phyloP scores from a whole-genome alignment of 2,113 vertebrate genomes.

The Gymnobelideus leadbeateri region DNA sequence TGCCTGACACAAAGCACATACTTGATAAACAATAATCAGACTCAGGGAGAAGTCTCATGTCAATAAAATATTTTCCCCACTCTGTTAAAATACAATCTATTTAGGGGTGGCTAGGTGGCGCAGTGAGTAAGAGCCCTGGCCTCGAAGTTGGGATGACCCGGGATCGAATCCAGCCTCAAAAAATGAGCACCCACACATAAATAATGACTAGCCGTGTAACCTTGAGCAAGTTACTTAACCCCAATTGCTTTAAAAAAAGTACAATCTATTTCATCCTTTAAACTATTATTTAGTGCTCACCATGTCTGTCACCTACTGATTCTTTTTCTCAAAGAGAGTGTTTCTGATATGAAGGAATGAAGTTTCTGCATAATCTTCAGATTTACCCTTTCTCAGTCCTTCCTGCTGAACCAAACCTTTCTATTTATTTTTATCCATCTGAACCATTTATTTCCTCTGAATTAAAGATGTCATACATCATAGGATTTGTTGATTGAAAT shows the following conservation, averaged over 20 bases:
- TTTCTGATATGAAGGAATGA: neutral
- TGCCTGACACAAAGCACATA: neutral
- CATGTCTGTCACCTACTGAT: neutral
- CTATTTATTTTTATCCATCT: neutral
- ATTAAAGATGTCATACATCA: neutral
- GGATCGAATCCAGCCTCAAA: too few relatives aligned
- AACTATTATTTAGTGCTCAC: neutral
- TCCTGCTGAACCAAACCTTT: neutral
- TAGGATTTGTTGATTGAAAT: neutral
- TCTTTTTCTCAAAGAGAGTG: neutral
- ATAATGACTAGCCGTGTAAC: too few relatives aligned
- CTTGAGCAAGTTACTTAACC: too few relatives aligned
- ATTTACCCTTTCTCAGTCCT: neutral
- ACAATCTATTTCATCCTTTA: neutral
- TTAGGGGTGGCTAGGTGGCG: too few relatives aligned
- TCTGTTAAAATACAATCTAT: neutral
- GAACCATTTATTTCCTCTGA: neutral
- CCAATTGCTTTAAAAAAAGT: too few relatives aligned
- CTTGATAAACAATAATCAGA: neutral
- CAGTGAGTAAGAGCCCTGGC: too few relatives aligned
- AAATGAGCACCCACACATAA: too few relatives aligned
- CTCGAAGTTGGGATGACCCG: too few relatives aligned
- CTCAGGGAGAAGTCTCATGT: neutral
- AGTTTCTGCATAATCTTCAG: neutral
- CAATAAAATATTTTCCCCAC: neutral